Evolutionary conservation across 2,113 vertebrate species (phyloP), one percentile per base, ranked within the genome.

Genomic region (Perca flavescens): DNA sequence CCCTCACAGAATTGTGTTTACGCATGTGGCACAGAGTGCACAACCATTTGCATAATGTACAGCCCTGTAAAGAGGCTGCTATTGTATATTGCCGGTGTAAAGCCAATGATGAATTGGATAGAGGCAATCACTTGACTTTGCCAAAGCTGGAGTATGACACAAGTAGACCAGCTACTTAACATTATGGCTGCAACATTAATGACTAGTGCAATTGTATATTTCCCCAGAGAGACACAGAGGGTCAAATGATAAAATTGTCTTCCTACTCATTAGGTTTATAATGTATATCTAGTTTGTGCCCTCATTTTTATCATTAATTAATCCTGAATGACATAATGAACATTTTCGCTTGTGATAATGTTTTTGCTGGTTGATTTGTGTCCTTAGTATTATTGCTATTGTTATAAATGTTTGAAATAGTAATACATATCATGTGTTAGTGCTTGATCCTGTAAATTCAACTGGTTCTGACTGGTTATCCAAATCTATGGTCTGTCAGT

Each of bases 151-250:
- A 87, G 83, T 92, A 84, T 93, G 93, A 93, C 93, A 95, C 91
- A 92, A 93, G 88, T 93, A 91, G 93, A 92, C 92, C 89, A 92
- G 88, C 91, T 93, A 92, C 90, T 94, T 95, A 95, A 93, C 93
- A 92, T 88, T 89, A 84, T 82, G 86, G 84, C 90, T 90, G 82
- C 82, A 92, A 84, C 90, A 92, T 92, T 94, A 93, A 93, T 92
- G 94, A 94, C 88, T 93, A 65, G 85, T 87, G 80, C 91, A 75
- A 90, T 84, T 83, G 85, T 87, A 71, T 84, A 81, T 91, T 90
- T 92, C 91, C 93, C 91, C 82, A 58, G 91, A 92, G 94, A 91
- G 49, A 73, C 31, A 36, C 73, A 85, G 63, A 63, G 85, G 92
- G 92, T 94, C 92, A 92, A 93, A 89, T 92, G 86, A 93, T 91